Conservation (phyloP, 30 jellyfish, hydroid and myxozoan genomes). For the Mastigias papua region DNA sequence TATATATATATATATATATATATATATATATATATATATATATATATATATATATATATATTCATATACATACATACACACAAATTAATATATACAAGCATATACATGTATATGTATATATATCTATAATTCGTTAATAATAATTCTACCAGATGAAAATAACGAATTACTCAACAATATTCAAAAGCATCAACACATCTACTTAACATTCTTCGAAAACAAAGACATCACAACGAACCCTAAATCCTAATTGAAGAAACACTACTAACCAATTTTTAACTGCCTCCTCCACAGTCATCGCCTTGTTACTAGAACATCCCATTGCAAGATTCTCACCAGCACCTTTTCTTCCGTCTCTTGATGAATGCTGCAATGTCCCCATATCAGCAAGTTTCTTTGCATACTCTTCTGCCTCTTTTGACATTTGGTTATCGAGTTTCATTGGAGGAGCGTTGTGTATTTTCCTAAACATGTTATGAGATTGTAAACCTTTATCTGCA, state of each 20-base stretch:
- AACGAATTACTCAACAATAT: too few relatives aligned
- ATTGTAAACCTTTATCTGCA: conserved; percentile 50
- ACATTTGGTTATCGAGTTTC: conserved; percentile 78
- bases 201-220: background rate
- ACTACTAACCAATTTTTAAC: conserved; percentile 26
- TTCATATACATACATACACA: too few relatives aligned
- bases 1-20: too few relatives aligned
- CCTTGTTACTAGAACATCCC: conserved; percentile 73
- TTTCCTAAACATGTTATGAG: conserved; percentile 85
- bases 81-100: too few relatives aligned
- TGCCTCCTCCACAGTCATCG: conserved; percentile 92
- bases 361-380: conserved; percentile 83
- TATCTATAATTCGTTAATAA: too few relatives aligned
- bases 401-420: conserved; percentile 82
- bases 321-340: conserved; percentile 95
- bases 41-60: too few relatives aligned
- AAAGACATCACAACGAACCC: too few relatives aligned
- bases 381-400: conserved; percentile 79
- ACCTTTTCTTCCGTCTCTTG: conserved; percentile 61
- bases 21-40: too few relatives aligned
- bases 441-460: conserved; percentile 86
- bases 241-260: too few relatives aligned
- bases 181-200: too few relatives aligned
- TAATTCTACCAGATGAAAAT: too few relatives aligned
- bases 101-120: too few relatives aligned